Evolutionary conservation across 2,888 invertebrate species (phyloP).

Genomic region (Sisyra terminalis): DNA sequence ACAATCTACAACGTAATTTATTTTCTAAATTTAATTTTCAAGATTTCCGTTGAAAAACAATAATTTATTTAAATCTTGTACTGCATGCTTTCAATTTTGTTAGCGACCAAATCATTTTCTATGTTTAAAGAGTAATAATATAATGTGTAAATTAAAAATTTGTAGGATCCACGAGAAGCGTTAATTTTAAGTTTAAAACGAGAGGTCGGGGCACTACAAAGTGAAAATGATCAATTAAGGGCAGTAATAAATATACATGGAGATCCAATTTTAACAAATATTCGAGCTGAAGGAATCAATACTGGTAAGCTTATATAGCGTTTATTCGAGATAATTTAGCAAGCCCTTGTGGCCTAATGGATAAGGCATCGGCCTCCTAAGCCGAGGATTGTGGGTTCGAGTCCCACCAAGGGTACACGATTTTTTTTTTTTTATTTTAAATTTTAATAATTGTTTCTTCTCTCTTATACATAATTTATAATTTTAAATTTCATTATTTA

Average conservation of each 20-base stretch:
- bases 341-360: conserved; percentile 60
- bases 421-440: conserved; percentile 10
- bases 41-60: not conserved
- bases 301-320: conserved; percentile 3
- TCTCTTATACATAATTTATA: not conserved
- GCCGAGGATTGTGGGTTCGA: conserved; percentile 64
- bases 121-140: no score
- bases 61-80: no score
- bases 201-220: conserved; percentile 68
- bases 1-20: not conserved
- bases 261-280: conserved; percentile 22
- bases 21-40: not conserved
- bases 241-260: conserved; percentile 53
- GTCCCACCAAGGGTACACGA: conserved; percentile 51
- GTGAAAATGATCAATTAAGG: conserved; percentile 77
- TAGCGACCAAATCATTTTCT: no score
- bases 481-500: conserved; percentile 7
- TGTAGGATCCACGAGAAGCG: conserved; percentile 85
- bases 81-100: no score
- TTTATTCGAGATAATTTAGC: conserved; percentile 4
- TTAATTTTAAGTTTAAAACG: conserved; percentile 75
- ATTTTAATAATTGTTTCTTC: not conserved
- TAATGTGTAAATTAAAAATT: no score
- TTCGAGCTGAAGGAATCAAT: conserved; percentile 5
- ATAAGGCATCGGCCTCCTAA: conserved; percentile 65